Conservation (phyloP, 2,888 invertebrate genomes). For the Pyralis farinalis region DNA sequence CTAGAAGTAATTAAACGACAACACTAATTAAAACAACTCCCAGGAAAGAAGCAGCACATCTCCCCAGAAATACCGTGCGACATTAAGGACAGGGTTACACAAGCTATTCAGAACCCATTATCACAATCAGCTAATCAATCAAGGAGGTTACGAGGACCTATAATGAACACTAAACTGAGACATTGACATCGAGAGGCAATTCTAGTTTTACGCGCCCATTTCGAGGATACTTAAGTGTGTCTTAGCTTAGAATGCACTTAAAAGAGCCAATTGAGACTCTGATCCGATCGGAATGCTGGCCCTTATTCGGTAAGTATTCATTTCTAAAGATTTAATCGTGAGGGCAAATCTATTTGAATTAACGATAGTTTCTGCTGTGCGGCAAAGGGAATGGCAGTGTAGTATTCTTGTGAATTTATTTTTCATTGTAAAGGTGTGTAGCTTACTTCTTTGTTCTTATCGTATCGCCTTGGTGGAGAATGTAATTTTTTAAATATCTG, state of each 20-base stretch:
- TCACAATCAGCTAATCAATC: neutral
- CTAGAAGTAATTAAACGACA: no score
- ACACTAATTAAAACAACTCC: no score
- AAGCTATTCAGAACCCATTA: neutral
- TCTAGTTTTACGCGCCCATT: conserved; percentile 2
- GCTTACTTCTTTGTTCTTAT: no score
- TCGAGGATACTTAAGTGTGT: neutral
- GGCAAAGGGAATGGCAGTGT: no score
- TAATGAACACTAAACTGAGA: neutral
- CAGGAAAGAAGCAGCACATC: no score
- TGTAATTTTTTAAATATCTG: no score
- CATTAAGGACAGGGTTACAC: no score
- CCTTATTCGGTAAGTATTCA: conserved; percentile 1
- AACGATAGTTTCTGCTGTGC: neutral
- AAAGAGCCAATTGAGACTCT: neutral
- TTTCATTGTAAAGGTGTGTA: no score
- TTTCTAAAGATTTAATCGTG: neutral
- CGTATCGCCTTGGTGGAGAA: no score
- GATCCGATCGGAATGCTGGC: neutral
- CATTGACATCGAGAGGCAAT: neutral
- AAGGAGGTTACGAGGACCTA: neutral
- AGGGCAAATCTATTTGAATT: neutral
- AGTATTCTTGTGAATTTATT: no score
- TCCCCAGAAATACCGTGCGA: no score
- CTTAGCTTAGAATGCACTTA: neutral